Conservation (phyloP, 2,113 vertebrate genomes). For the Camelus bactrianus region DNA sequence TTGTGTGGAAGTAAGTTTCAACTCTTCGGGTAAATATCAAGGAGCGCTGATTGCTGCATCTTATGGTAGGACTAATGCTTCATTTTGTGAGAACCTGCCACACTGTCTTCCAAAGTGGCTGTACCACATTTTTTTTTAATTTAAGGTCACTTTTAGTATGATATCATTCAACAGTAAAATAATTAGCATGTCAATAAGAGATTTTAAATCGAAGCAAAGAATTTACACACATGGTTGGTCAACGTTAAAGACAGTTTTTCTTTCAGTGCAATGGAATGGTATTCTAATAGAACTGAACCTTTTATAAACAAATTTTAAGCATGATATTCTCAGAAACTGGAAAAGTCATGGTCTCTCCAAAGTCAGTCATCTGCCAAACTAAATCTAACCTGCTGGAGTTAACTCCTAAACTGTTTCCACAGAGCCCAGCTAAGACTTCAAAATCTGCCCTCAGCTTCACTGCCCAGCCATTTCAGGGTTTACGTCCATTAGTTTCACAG, state of each 20-base stretch:
- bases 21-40: not conserved
- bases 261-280: not conserved
- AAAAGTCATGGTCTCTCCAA: constrained; percentile 14
- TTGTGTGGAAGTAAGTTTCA: not conserved
- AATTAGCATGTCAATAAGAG: not conserved
- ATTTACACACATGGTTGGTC: not conserved
- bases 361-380: constrained; percentile 16
- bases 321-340: not conserved
- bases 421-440: not conserved
- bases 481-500: not conserved
- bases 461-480: not conserved
- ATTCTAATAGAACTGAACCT: not conserved
- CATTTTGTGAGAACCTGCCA: not conserved
- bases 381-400: not conserved
- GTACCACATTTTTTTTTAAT: not conserved
- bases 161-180: not conserved
- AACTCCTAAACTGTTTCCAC: not conserved
- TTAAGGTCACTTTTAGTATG: not conserved
- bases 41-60: not conserved
- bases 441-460: not conserved
- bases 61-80: not conserved
- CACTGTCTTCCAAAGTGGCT: not conserved
- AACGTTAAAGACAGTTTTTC: not conserved
- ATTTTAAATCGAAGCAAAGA: constrained; percentile 42
- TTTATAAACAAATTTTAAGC: constrained; percentile 20